Evolutionary conservation across 2,113 vertebrate genomes (phyloP).

Genomic region (Nyctibius bracteatus): DNA sequence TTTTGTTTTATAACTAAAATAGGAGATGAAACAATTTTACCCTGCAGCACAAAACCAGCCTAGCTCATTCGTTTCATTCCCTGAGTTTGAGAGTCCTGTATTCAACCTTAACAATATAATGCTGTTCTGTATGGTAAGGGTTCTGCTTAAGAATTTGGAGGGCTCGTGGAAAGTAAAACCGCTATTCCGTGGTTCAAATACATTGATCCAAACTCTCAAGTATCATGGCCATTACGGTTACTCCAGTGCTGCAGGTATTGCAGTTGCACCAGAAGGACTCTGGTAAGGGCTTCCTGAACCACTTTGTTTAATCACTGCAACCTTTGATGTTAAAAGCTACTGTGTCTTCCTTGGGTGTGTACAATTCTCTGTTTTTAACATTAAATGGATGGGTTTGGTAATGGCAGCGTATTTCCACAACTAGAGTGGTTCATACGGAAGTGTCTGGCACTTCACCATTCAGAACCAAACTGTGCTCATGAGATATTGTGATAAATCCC

Average conservation of each 20-base stretch:
- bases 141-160: background rate
- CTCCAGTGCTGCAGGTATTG: background rate
- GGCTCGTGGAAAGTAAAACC: background rate
- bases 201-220: background rate
- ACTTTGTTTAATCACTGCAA: background rate
- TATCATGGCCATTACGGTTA: fast-evolving
- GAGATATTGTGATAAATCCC: background rate
- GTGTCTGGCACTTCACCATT: background rate
- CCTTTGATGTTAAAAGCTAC: background rate
- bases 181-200: background rate
- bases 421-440: background rate
- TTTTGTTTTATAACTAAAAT: background rate
- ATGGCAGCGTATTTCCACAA: background rate
- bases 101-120: background rate
- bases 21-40: background rate
- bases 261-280: background rate
- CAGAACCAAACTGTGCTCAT: background rate
- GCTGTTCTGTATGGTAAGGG: background rate
- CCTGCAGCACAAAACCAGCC: background rate
- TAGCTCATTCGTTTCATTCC: background rate
- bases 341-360: background rate
- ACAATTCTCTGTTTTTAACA: background rate
- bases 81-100: background rate
- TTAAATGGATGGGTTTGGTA: background rate
- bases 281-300: background rate